Base-by-base conservation (phyloP, 2,797 vertebrate species). In the Catharus ustulatus region DNA sequence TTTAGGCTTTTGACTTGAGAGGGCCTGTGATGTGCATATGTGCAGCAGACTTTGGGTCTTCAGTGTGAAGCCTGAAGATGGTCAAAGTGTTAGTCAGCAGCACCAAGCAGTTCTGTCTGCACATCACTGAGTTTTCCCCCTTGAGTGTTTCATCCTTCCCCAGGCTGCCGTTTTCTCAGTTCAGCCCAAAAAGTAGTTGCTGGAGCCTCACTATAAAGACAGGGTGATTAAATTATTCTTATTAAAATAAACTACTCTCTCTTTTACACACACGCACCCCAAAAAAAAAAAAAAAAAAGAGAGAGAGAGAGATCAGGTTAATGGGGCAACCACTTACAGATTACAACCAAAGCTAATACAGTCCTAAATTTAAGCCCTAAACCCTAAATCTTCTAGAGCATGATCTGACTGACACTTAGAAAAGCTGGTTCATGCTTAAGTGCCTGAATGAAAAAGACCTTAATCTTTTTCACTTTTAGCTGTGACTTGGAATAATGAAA, bases 401-500 rank as follows among this genome's bases (percentile, higher is more conserved):
- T 57, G 42, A 85, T 87, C 27, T 64, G 30, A 64, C 16, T 30
- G 1, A 66, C 62, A 38, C 32, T 77, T 59, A 43, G 38, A 58
- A 89, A 93, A 92, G n/a, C 15, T 69, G 63, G 59, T 84, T 86
- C 75, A 5, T 76, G 61, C 61, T 90, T 46, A 91, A 93, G 48
- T 42, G 67, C 52, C 68, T 54, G 67, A 84, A 40, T 48, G 30
- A 93, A 93, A 89, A 30, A 46, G 42, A 71, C 64, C 57, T 67
- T 71, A 89, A 91, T 85, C 69, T 84, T 43, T 62, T 76, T 93
- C 61, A 84, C 32, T 89, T 86, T 86, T 49, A 61, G 59, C 24
- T 16, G 0, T 80, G 84, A 91, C 58, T 90, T 82, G 69, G 38
- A 94, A 68, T 84, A 95, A 84, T 45, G 32, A 94, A 90, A 96